A percentile compares a stretch with the other conserved stretches of the same genome.
Conservation (phyloP, 2,888 invertebrate species). For the Apamea epomidion region DNA sequence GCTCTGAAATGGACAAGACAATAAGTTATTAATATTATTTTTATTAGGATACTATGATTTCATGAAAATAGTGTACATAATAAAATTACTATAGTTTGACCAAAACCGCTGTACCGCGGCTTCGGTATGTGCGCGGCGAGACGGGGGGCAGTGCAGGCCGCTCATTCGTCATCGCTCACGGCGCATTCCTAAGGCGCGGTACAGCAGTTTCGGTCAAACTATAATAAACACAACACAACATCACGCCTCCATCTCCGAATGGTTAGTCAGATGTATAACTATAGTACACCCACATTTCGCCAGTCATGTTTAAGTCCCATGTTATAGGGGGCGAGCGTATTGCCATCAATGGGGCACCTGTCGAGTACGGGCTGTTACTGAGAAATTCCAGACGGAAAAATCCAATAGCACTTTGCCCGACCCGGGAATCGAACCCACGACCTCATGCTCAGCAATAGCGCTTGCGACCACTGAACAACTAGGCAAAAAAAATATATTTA, state of each 20-base stretch:
- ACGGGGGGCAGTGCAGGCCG: too few relatives aligned
- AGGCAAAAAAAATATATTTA: background rate
- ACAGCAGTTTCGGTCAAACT: too few relatives aligned
- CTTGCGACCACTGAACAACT: background rate
- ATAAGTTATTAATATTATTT: background rate
- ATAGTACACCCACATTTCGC: background rate
- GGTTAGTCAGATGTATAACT: background rate
- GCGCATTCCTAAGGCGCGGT: too few relatives aligned
- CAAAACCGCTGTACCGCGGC: too few relatives aligned
- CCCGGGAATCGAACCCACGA: background rate
- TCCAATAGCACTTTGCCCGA: background rate
- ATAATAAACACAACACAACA: background rate
- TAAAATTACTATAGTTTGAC: too few relatives aligned
- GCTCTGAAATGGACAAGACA: constrained; percentile 89
- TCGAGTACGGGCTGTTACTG: background rate
- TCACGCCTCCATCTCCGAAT: background rate
- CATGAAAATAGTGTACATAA: background rate
- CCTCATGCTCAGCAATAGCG: too few relatives aligned
- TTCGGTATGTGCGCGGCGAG: too few relatives aligned
- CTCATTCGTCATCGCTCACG: too few relatives aligned
- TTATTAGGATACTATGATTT: too few relatives aligned
- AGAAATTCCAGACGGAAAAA: background rate
- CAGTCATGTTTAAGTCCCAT: background rate
- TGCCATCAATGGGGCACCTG: background rate
- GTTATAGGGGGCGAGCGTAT: too few relatives aligned